A percentile compares a stretch with the other conserved stretches of the same genome.
These are phyloP conservation scores for Drosophila tripunctata DNA, from an alignment of 2,888 invertebrate genomes.

Conservation along the genomic window DNA sequence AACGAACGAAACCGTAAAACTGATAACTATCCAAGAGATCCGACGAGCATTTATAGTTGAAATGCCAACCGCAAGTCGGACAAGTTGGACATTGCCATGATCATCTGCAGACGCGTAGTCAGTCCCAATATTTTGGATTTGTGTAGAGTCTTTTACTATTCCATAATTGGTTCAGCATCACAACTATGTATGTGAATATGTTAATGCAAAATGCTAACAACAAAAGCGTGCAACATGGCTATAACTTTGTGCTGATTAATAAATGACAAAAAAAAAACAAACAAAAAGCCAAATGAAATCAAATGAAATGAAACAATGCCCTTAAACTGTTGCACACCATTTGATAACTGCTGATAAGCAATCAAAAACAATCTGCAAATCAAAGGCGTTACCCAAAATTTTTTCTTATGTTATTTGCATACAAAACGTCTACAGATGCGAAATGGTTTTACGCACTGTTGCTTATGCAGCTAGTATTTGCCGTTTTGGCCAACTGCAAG, in stretches of 20 bases:
- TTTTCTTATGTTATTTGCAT: conserved; percentile 4
- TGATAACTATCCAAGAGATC: conserved; percentile 63
- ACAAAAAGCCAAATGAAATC: conserved; percentile 6
- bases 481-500: conserved; percentile 19
- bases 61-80: background rate
- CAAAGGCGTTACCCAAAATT: conserved; percentile 2
- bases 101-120: background rate
- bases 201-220: conserved; percentile 61
- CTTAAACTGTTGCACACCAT: conserved; percentile 14
- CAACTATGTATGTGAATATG: conserved; percentile 47
- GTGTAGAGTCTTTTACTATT: conserved; percentile 22
- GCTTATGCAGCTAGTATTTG: conserved; percentile 6
- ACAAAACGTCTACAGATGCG: background rate
- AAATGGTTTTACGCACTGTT: background rate
- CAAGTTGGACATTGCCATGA: conserved; percentile 28
- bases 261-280: conserved; percentile 31
- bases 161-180: conserved; percentile 51
- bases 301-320: conserved; percentile 17
- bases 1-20: conserved; percentile 71
- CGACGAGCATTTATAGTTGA: conserved; percentile 74
- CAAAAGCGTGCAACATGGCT: conserved; percentile 60
- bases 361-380: background rate
- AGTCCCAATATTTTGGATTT: background rate
- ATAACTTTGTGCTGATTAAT: conserved; percentile 51
- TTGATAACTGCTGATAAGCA: conserved; percentile 23